phyloP scores from a whole-genome alignment of 1,140 invertebrate genomes.

The Linepithema humile region DNA sequence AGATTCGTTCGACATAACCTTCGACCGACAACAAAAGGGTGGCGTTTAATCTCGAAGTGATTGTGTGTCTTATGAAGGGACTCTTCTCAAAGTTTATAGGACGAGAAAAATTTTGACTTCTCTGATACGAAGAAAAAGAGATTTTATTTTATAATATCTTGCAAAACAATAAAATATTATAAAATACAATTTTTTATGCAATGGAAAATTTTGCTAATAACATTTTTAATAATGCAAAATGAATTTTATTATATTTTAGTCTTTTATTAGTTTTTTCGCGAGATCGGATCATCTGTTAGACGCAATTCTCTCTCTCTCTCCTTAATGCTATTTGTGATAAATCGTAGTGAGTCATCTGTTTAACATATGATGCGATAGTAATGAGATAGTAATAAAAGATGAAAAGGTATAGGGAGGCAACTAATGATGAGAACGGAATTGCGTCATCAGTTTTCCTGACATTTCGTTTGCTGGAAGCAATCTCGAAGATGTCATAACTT shows the following conservation, averaged over 20 bases:
- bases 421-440: constrained; percentile 28
- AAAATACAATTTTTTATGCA: no score
- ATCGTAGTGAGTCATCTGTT: not conserved
- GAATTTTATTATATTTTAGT: not conserved
- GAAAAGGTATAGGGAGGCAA: not conserved
- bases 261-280: not conserved
- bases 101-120: not conserved
- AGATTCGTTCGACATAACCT: not conserved
- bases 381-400: constrained; percentile 2
- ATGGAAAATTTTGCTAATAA: not conserved
- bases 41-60: not conserved
- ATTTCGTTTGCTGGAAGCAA: constrained; percentile 26
- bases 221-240: constrained; percentile 1
- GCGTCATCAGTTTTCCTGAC: constrained; percentile 43
- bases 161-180: no score
- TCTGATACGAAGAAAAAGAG: no score
- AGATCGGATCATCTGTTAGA: not conserved
- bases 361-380: not conserved
- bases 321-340: not conserved
- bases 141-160: constrained; percentile 4
- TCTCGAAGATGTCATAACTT: constrained; percentile 5
- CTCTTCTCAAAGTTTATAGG: not conserved
- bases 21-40: not conserved
- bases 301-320: no score
- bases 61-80: not conserved